Base-by-base conservation (phyloP, 2,888 invertebrate species). In the Embidobia sp. region DNA sequence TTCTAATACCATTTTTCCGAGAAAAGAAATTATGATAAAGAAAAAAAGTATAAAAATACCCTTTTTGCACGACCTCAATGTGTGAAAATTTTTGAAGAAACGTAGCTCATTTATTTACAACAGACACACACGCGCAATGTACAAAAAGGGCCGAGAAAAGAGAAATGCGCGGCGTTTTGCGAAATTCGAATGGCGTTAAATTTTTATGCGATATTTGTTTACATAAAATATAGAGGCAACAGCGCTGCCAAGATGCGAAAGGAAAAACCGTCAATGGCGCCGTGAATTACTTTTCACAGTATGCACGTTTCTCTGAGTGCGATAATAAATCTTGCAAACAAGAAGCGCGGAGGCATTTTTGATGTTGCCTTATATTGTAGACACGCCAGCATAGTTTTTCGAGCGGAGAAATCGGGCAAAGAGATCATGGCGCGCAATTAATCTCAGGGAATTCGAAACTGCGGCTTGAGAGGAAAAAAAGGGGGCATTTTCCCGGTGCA, bases 311-410 rank as follows among this genome's bases (percentile, higher is more conserved):
- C 63, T 63, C 48, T 49, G 63, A 63, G 49, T 13, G 19, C 49
- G 49, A 63, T 29, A 37, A 63, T 63, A 63, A 63, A 63, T 63
- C 37, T 40, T 18, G 18, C 22, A 33, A 18, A 44, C 48, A 64
- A 66, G 11, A 51, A 44, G 16, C 15, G 44, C 8, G 22, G 18
- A 10, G 29, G 40, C 48, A 57, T 44, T 67, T 55, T 57, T 67
- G 35, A 67, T 31, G 7, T 42, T 67, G 53, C 33, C 46, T 67
- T 61, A 26, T 33, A 75, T 75, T 75, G 46, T 75, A 67, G 66
- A 53, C 19, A 57, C 26, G 51, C 40, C 53, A 44, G 46, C 44
- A 35, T 57, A 42, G 53, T 44, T 46, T 46, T 55, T 31, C 33
- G 35, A 48, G 26, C 16, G 44, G 18, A 48, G 49, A 37, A 40